Evolutionary conservation across 2,797 vertebrate genomes (phyloP).

Genomic region (Hydrophis major): DNA sequence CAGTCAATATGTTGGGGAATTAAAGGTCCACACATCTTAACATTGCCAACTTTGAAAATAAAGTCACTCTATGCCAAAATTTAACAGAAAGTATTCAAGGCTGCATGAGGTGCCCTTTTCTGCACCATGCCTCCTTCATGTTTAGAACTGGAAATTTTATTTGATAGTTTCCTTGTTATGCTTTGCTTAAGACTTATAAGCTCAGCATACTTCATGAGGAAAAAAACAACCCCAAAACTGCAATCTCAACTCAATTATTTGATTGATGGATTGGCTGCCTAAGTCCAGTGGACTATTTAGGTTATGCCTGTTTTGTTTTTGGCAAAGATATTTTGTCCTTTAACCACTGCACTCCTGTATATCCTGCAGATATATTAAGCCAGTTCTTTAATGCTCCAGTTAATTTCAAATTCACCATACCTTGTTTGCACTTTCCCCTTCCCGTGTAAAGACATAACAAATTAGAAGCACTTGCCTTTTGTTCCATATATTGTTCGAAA

Average conservation of each 20-base stretch:
- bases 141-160: background rate
- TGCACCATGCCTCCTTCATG: background rate
- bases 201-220: background rate
- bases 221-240: background rate
- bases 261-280: background rate
- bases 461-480: background rate
- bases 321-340: background rate
- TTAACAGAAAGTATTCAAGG: background rate
- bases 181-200: background rate
- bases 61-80: background rate
- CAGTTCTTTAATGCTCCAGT: background rate
- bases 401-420: background rate
- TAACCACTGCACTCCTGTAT: no score
- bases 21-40: background rate
- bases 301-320: background rate
- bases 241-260: background rate
- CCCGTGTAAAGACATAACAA: background rate
- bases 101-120: background rate
- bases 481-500: background rate
- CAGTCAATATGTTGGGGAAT: background rate
- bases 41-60: background rate
- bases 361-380: background rate
- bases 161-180: background rate
- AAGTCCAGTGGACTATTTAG: background rate
- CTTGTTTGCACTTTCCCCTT: no score